Base-by-base conservation (phyloP, 2,113 vertebrate genomes). In the Ploceus nigricollis region DNA sequence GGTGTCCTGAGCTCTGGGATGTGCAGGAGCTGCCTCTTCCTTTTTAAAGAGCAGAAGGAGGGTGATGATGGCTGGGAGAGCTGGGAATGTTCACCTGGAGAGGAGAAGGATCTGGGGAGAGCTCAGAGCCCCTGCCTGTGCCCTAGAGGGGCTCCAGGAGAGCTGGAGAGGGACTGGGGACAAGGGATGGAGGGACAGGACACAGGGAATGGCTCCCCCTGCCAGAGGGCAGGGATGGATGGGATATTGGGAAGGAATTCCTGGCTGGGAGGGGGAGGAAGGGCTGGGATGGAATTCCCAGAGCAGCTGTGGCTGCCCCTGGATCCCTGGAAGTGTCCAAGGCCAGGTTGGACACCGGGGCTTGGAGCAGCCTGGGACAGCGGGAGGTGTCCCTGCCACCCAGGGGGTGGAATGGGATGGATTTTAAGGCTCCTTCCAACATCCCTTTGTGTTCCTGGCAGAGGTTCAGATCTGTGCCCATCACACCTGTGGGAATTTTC, bases 101-200 rank as follows among this genome's bases (percentile, higher is more conserved):
- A 65, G 1, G 22, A 1, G 50, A 56, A 65, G 10, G 15, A 0
- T 70, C 47, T 2, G 2, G 20, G 28, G 56, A 70, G 15, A 63
- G 3, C 56, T 69, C 19, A 20, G 73, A 70, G 47, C 47, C n/a
- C 17, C 8, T 53, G n/a, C n/a, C n/a, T n/a, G n/a, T n/a, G n/a
- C n/a, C 39, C 64, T 61, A 0, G 7, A 78, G 64, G 39, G 39
- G 72, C 39, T 87, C 54, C 84, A 78, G 73, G 47, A 78, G 84
- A 70, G 84, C 56, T 87, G 73, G 7, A 45, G 45, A 69, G 72
- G 72, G 63, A 13, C 72, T 87, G 45, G 72, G 60, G 83, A 69
- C 63, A 60, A 37, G 37, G 82, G 0, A 1, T 27, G 39, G 72
- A 77, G 54, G 37, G 53, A 44, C 83, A 86, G 71, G 31, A 76